Evolutionary conservation across 2,113 vertebrate genomes (phyloP).

Genomic region (Mastomys natalensis): DNA sequence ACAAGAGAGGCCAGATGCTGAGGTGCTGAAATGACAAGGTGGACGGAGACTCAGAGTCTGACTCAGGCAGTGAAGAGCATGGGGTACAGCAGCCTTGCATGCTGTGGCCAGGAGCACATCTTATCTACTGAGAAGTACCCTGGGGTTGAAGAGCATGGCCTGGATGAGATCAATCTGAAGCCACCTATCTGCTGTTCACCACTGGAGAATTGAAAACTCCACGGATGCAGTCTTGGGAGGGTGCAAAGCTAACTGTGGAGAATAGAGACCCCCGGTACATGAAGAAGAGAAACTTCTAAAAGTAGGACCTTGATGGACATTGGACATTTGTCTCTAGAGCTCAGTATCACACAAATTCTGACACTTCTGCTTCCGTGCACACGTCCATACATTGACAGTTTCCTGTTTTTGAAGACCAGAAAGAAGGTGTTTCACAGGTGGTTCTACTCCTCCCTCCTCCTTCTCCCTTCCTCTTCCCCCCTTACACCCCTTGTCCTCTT

Average conservation of each 20-base stretch:
- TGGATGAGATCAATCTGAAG: neutral
- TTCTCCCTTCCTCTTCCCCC: no score
- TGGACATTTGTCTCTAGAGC: neutral
- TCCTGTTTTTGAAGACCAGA: neutral
- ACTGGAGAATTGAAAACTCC: neutral
- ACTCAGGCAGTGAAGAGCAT: neutral
- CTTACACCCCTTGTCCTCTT: no score
- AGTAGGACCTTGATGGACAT: neutral
- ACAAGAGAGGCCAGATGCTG: neutral
- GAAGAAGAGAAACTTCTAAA: neutral
- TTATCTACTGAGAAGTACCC: neutral
- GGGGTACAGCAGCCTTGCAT: neutral
- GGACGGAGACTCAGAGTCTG: neutral
- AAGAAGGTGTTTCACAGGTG: neutral
- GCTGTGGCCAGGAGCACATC: neutral
- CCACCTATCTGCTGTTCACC: neutral
- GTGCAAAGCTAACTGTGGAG: neutral
- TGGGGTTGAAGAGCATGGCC: neutral
- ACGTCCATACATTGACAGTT: neutral
- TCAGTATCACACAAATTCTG: neutral
- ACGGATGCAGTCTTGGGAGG: neutral
- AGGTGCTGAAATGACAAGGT: neutral
- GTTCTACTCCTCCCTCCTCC: no score
- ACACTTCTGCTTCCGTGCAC: neutral
- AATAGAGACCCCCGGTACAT: rapidly evolving